Base-by-base conservation (phyloP, 2,797 vertebrate genomes). In the Tinamus major region DNA sequence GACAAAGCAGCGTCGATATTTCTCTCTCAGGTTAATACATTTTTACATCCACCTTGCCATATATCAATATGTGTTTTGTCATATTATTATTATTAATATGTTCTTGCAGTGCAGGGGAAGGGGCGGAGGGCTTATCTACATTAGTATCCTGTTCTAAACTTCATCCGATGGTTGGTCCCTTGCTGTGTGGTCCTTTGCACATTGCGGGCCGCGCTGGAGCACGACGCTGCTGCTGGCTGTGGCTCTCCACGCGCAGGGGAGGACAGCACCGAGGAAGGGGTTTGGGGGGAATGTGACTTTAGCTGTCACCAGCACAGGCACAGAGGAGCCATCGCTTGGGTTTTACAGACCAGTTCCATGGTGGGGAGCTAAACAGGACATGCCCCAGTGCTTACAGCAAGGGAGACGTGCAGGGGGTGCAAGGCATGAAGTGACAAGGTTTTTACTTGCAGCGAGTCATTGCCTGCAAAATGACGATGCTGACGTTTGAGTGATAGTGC, bases 11-110 rank as follows among this genome's bases (percentile, higher is more conserved):
- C 91, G 82, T 94, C 95, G 94, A 94, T 96, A 93, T 92, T 96
- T 96, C 95, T 95, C 80, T 92, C 87, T 85, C 64, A 79, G 91
- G 93, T 95, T 96, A 96, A 96, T 95, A 90, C 49, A 63, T 94
- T 85, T 91, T 92, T 93, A 93, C 87, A 93, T 85, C 90, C 4
- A 17, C 83, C 87, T 94, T 93, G 85, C 64, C 76, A 56, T 75
- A 62, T 79, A 96, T 95, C 93, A 95, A 93, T 97, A 94, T 93
- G 80, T 88, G 81, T 67, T 93, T 89, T 84, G 94, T 94, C 88
- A 92, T 91, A 92, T 90, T 90, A 84, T 94, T 93, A 89, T 93
- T 90, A 93, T 91, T 89, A 19, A 64, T 71, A 89, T 88, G 59
- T 85, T 96, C 68, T 82, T 77, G 46, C 10, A 1, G 23, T 31